Percentiles rank a stretch among this genome's conserved stretches.
Conservation (phyloP, 2,113 vertebrate genomes). For the Colius striatus region DNA sequence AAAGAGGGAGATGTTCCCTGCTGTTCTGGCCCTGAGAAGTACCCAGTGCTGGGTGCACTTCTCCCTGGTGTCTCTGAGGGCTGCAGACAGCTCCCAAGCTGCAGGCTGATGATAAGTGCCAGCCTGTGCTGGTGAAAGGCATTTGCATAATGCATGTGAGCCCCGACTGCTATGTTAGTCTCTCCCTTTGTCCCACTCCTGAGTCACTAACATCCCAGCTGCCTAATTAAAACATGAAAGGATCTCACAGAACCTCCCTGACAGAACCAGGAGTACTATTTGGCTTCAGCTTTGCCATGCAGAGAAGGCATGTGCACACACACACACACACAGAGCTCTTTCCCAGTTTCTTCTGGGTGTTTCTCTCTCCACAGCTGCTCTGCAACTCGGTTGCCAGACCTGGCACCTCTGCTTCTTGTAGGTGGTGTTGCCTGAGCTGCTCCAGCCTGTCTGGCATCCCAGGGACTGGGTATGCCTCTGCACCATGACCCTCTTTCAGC, state of each 20-base stretch:
- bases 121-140: neutral
- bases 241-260: constrained; percentile 1
- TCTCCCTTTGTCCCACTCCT: constrained; percentile 35
- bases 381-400: neutral
- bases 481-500: accelerated
- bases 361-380: neutral
- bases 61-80: neutral
- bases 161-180: neutral
- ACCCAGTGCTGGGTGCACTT: accelerated
- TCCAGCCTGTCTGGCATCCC: neutral
- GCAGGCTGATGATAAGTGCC: neutral
- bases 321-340: neutral
- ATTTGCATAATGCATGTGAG: neutral
- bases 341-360: neutral
- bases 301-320: neutral
- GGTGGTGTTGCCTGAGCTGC: neutral
- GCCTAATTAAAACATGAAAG: constrained; percentile 69
- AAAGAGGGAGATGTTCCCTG: neutral
- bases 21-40: accelerated
- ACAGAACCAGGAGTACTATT: neutral
- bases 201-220: constrained; percentile 57
- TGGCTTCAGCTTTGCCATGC: neutral
- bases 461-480: neutral
- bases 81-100: neutral
- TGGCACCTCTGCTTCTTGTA: neutral